Conservation (phyloP, 2,888 invertebrate genomes). For the Tenthredo mesomela region DNA sequence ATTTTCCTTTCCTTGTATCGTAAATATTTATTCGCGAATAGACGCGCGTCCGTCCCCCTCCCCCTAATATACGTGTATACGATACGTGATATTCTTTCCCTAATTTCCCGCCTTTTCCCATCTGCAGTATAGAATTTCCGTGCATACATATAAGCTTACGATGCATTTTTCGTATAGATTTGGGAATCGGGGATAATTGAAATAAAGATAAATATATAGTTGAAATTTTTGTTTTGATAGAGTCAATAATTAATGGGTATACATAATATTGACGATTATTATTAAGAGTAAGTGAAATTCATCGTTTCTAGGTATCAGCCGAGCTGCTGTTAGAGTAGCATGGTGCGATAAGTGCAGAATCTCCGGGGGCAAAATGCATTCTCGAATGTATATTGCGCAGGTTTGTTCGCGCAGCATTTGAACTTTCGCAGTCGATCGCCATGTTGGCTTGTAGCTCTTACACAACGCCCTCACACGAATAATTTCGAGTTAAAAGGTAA, state of each 20-base stretch:
- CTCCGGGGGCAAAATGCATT: slow-evolving; percentile 42
- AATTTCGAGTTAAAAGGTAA: slow-evolving; percentile 78
- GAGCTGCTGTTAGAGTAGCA: background rate
- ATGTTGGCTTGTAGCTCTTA: slow-evolving; percentile 78
- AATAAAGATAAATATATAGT: background rate
- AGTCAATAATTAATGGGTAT: background rate
- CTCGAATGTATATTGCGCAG: slow-evolving; percentile 64
- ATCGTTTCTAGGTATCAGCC: background rate
- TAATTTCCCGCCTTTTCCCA: slow-evolving; percentile 42
- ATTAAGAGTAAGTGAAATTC: background rate
- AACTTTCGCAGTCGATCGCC: slow-evolving; percentile 71
- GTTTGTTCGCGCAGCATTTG: slow-evolving; percentile 70
- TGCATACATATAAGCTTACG: background rate
- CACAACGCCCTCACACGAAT: slow-evolving; percentile 82
- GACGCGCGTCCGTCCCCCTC: background rate
- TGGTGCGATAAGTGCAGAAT: slow-evolving; percentile 35
- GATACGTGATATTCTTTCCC: background rate
- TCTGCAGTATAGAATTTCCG: background rate
- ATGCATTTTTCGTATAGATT: background rate
- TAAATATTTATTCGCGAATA: slow-evolving; percentile 18
- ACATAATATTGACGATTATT: background rate
- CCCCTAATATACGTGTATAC: background rate
- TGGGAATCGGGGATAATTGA: background rate
- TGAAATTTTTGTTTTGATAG: background rate
- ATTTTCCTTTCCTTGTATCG: background rate